A percentile compares a stretch with the other conserved stretches of the same genome.
phyloP scores from a whole-genome alignment of 2,113 vertebrate genomes.

The Cebus imitator region DNA sequence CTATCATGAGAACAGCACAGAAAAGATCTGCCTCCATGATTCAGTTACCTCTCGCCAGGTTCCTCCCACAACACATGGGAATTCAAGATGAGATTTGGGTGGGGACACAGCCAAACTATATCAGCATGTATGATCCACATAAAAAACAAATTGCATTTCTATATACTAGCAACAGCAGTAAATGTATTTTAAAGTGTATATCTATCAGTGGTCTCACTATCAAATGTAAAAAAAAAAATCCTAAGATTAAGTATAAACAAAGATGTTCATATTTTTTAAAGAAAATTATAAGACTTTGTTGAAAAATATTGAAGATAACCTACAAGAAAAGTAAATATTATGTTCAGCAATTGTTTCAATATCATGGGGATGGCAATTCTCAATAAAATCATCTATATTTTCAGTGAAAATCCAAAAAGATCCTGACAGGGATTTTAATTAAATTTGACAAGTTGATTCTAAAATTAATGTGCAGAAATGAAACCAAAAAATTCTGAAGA shows the following conservation, averaged over 20 bases:
- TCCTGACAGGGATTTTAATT: neutral
- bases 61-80: too few species aligned
- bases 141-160: constrained; percentile 50
- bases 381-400: constrained; percentile 52
- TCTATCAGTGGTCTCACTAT: neutral
- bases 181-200: neutral
- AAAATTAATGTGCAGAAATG: neutral
- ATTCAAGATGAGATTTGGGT: too few species aligned
- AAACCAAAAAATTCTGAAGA: neutral
- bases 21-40: too few species aligned
- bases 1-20: too few species aligned
- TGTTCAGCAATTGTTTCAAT: constrained; percentile 25
- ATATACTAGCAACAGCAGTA: neutral
- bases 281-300: constrained; percentile 33
- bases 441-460: constrained; percentile 30
- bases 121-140: neutral
- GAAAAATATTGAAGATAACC: constrained; percentile 29
- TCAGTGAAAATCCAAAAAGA: constrained; percentile 11
- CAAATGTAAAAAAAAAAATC: constrained; percentile 31
- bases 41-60: too few species aligned
- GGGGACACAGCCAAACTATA: too few species aligned
- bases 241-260: constrained; percentile 27
- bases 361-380: constrained; percentile 16
- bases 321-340: constrained; percentile 35
- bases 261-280: neutral